Conservation (phyloP, 2,888 invertebrate genomes). For the Vesta saturnalis region DNA sequence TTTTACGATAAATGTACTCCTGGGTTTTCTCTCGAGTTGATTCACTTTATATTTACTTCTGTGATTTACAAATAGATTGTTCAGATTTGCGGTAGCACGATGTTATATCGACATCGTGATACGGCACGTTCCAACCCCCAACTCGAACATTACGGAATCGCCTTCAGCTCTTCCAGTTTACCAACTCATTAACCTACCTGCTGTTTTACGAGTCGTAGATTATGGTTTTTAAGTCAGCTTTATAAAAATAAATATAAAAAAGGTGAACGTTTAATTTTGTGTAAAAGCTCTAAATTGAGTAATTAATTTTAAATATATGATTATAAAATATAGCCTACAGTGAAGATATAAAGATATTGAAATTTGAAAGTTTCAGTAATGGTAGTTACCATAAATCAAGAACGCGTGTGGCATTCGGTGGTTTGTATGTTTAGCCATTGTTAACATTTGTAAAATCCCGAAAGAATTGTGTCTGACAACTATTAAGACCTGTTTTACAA, state of each 20-base stretch:
- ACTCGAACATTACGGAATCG: conserved; percentile 14
- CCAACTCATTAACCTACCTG: conserved; percentile 23
- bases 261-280: not conserved
- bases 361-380: not conserved
- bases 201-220: conserved; percentile 2
- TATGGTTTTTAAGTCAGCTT: conserved; percentile 1
- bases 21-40: conserved; percentile 8
- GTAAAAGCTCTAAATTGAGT: not conserved
- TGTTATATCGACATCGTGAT: conserved; percentile 24
- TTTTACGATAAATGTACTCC: conserved; percentile 3
- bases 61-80: conserved; percentile 30
- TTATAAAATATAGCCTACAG: too few relatives aligned
- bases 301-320: not conserved
- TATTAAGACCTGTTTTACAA: not conserved
- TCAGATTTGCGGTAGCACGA: conserved; percentile 26
- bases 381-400: conserved; percentile 1
- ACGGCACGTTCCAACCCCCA: conserved; percentile 29
- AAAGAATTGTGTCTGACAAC: not conserved
- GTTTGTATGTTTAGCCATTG: not conserved
- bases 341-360: too few relatives aligned
- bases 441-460: not conserved
- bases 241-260: not conserved
- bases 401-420: not conserved
- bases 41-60: conserved; percentile 27
- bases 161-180: conserved; percentile 22